Conservation (phyloP, 2,888 invertebrate genomes). For the Agrotis segetum region DNA sequence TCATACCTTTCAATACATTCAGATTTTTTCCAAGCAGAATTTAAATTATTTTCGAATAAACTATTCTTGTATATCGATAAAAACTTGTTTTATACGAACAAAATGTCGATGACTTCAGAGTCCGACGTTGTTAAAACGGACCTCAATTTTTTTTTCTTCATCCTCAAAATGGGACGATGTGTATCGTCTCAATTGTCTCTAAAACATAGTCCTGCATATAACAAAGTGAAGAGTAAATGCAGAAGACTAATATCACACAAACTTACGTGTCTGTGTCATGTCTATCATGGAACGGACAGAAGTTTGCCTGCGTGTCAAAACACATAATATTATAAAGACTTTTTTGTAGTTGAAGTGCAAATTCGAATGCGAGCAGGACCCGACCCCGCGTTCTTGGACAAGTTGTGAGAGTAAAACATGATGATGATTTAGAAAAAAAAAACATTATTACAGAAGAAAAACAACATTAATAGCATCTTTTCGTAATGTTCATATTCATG, state of each 20-base stretch:
- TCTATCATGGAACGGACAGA: no score
- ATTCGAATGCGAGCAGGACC: no score
- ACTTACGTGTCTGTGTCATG: no score
- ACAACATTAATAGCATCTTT: background rate
- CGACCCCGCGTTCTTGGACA: no score
- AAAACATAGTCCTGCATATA: constrained; percentile 5
- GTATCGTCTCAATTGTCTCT: background rate
- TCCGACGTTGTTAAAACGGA: constrained; percentile 37
- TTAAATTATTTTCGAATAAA: constrained; percentile 6
- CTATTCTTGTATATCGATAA: constrained; percentile 24
- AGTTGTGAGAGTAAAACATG: background rate
- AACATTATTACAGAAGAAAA: no score
- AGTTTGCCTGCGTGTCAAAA: no score
- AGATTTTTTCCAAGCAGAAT: background rate
- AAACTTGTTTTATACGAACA: constrained; percentile 13
- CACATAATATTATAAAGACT: no score
- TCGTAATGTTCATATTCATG: no score
- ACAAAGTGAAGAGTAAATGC: background rate
- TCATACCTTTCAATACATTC: background rate
- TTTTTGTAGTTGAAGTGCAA: no score
- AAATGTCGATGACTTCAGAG: constrained; percentile 9
- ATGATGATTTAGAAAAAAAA: constrained; percentile 53
- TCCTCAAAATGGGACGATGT: constrained; percentile 17
- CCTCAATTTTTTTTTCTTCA: constrained; percentile 28
- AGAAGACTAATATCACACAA: constrained; percentile 9